These are phyloP conservation scores for Mobula birostris DNA, from an alignment of 2,113 vertebrate species.

Conservation along the genomic window DNA sequence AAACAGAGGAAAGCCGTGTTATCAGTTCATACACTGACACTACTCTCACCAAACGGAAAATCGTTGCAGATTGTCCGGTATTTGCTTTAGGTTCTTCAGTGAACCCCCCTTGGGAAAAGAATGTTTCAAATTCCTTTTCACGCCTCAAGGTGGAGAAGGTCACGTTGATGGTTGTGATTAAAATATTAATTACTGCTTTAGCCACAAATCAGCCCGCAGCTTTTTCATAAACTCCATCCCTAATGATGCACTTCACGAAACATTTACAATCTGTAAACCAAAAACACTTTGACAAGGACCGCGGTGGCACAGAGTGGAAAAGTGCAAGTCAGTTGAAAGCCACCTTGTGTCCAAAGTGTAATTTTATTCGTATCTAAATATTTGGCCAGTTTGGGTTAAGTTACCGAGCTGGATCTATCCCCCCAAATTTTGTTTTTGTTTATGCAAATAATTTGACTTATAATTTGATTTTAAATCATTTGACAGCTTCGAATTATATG, in stretches of 20 bases:
- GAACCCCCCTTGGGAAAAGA: background rate
- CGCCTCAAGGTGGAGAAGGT: slow-evolving; percentile 10
- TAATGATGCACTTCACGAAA: background rate
- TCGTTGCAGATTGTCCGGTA: background rate
- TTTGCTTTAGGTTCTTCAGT: background rate
- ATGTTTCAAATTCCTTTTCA: slow-evolving; percentile 17
- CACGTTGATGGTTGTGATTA: slow-evolving; percentile 3
- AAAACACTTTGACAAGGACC: background rate
- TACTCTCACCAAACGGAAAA: too few relatives aligned
- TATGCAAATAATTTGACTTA: background rate
- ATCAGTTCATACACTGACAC: background rate
- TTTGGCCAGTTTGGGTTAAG: background rate
- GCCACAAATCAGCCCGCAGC: background rate
- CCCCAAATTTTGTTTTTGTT: background rate
- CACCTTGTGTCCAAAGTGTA: too few relatives aligned
- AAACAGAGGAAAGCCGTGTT: background rate
- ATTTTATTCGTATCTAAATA: background rate
- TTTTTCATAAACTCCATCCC: background rate
- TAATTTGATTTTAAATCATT: background rate
- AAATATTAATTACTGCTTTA: slow-evolving; percentile 3
- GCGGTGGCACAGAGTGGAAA: background rate
- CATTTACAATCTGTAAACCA: background rate
- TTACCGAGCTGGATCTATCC: background rate
- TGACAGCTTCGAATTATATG: background rate
- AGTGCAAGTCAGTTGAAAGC: too few relatives aligned